These are phyloP conservation scores for Fragum whitleyi DNA, from an alignment of 2,888 invertebrate genomes.

Conservation along the genomic window DNA sequence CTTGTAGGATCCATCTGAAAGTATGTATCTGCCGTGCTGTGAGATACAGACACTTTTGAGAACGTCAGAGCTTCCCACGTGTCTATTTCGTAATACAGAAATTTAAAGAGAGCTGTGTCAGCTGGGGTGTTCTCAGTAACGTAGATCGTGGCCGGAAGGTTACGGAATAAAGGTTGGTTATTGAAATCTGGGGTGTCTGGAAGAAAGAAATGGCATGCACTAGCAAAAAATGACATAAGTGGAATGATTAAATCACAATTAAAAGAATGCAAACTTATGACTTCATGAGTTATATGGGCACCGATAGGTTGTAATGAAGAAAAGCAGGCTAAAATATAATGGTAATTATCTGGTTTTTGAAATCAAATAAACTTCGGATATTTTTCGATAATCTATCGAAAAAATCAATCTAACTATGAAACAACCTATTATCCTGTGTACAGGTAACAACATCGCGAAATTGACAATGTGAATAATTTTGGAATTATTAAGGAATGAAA, in stretches of 20 bases:
- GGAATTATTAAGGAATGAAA: no score
- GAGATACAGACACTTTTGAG: neutral
- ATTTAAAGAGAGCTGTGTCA: slow-evolving; percentile 42
- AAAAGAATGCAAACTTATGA: neutral
- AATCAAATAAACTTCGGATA: no score
- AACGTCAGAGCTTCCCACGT: slow-evolving; percentile 28
- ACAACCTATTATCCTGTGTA: no score
- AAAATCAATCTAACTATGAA: no score
- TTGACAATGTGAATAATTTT: no score
- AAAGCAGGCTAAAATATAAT: no score
- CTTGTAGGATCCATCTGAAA: slow-evolving; percentile 33
- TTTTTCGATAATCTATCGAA: no score
- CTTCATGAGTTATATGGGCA: neutral
- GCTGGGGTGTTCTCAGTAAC: slow-evolving; percentile 48
- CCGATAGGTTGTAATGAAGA: neutral
- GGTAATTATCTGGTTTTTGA: no score
- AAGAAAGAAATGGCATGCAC: no score
- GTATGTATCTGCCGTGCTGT: slow-evolving; percentile 24
- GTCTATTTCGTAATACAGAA: slow-evolving; percentile 31
- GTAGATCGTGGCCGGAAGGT: slow-evolving; percentile 43
- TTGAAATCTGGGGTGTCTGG: slow-evolving; percentile 26
- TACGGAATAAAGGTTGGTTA: slow-evolving; percentile 29
- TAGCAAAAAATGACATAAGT: neutral
- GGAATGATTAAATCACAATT: neutral
- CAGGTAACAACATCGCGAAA: no score